Percentiles rank a stretch among this genome's conserved stretches.
Evolutionary conservation across 2,888 invertebrate genomes (phyloP).

Genomic region (Cybosia mesomella): DNA sequence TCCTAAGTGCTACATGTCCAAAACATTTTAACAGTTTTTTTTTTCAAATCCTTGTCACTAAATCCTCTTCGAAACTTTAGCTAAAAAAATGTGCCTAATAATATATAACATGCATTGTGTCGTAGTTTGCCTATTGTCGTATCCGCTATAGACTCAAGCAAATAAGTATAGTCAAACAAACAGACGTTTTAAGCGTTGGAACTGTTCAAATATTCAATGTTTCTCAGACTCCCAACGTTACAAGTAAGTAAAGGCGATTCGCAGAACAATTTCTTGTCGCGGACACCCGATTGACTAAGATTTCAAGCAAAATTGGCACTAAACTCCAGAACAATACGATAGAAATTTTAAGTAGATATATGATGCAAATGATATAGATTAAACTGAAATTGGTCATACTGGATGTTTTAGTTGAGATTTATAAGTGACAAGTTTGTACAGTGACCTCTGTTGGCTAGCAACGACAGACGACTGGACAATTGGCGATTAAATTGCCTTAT

Average conservation of each 20-base stretch:
- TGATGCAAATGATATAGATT: slow-evolving; percentile 64
- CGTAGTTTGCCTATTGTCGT: neutral
- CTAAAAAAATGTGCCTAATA: neutral
- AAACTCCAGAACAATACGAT: slow-evolving; percentile 59
- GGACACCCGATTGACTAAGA: slow-evolving; percentile 65
- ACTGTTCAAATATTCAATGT: slow-evolving; percentile 72
- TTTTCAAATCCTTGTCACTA: neutral
- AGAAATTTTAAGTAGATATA: slow-evolving; percentile 38
- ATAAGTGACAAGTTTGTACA: slow-evolving; percentile 67
- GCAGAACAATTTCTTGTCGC: slow-evolving; percentile 73
- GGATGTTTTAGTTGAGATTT: slow-evolving; percentile 80
- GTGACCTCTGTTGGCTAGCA: slow-evolving; percentile 59
- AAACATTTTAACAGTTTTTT: neutral
- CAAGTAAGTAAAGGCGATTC: slow-evolving; percentile 71
- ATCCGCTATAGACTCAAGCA: neutral
- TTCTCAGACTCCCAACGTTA: slow-evolving; percentile 67
- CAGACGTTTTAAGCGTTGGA: slow-evolving; percentile 45
- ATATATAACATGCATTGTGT: slow-evolving; percentile 1
- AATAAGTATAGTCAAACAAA: slow-evolving; percentile 11
- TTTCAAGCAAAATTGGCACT: slow-evolving; percentile 64
- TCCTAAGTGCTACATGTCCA: neutral
- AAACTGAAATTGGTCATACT: slow-evolving; percentile 77
- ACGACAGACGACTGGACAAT: slow-evolving; percentile 69
- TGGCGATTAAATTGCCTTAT: slow-evolving; percentile 76
- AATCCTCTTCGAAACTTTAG: neutral